Base-by-base conservation (phyloP, 2,888 invertebrate genomes). In the Oscheius sp. region DNA sequence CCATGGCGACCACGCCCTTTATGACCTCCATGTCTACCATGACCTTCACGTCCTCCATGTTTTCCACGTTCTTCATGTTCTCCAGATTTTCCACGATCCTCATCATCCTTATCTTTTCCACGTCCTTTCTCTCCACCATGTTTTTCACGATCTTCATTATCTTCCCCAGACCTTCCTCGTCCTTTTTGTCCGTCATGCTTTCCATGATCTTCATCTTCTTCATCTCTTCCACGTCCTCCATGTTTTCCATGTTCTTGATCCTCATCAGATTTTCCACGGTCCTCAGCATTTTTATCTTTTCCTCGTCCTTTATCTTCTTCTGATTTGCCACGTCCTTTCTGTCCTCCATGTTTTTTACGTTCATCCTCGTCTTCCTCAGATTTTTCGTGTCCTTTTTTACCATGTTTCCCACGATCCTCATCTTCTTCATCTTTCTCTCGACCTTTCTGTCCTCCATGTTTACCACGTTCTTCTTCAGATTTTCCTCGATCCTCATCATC, bases 361-460 rank as follows among this genome's bases (percentile, higher is more conserved):
- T 80, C 77, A 66, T 69, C 75, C 9, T 78, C 80, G 12, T 63
- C 73, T 46, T 53, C 76, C 3, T 74, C 52, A 16, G 71, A 73
- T 16, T 71, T 66, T 52, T 76, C 74, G 13, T 23, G 43, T 45
- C 16, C 45, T n/a, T n/a, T n/a, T n/a, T n/a, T n/a, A n/a, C n/a
- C n/a, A n/a, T n/a, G n/a, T 45, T 45, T 16, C 9, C 16, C 45
- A 45, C 45, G 9, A 45, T 45, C 16, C 16, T 9, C 45, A 45
- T 45, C 45, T 45, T 45, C 45, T 45, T 45, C 45, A 45, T 45
- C 45, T 12, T 45, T n/a, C n/a, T n/a, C n/a, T n/a, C n/a, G n/a
- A n/a, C n/a, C n/a, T n/a, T n/a, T n/a, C n/a, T n/a, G n/a, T n/a
- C n/a, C 45, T 12, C 9, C 9, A 45, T 9, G 16, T 16, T 45